Percentiles rank a stretch among this genome's conserved stretches.
Evolutionary conservation across 1,140 invertebrate species (phyloP).

Genomic region (Lethrus apterus): DNA sequence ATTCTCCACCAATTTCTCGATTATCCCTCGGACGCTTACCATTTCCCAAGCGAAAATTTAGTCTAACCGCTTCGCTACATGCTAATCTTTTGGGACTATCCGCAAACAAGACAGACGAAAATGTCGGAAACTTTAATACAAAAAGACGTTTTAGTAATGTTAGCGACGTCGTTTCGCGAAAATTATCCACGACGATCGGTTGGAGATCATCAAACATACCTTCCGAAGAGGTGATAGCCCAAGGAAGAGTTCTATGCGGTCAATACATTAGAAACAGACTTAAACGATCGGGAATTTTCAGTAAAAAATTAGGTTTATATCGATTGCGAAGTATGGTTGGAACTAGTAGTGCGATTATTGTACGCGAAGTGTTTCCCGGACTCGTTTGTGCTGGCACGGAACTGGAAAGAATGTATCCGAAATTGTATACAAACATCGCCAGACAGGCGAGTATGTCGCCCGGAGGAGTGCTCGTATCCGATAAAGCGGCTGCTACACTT

Average conservation of each 20-base stretch:
- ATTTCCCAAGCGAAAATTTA: slow-evolving; percentile 43
- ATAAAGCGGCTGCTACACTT: slow-evolving; percentile 48
- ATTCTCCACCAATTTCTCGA: slow-evolving; percentile 9
- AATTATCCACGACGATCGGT: slow-evolving; percentile 62
- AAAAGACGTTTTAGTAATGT: slow-evolving; percentile 60
- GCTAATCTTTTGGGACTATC: slow-evolving; percentile 24
- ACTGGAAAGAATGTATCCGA: slow-evolving; percentile 59
- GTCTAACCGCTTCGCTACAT: slow-evolving; percentile 46
- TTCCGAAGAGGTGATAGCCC: slow-evolving; percentile 47
- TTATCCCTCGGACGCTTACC: neutral
- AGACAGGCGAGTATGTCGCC: slow-evolving; percentile 47
- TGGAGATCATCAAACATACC: slow-evolving; percentile 52
- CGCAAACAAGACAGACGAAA: slow-evolving; percentile 9
- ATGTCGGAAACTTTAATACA: slow-evolving; percentile 7
- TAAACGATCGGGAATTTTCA: slow-evolving; percentile 56
- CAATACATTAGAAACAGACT: slow-evolving; percentile 59
- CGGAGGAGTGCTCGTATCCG: slow-evolving; percentile 46
- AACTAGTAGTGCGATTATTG: slow-evolving; percentile 39
- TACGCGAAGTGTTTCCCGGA: slow-evolving; percentile 54
- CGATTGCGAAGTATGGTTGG: slow-evolving; percentile 54
- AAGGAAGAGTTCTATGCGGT: slow-evolving; percentile 45
- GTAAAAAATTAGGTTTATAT: slow-evolving; percentile 62
- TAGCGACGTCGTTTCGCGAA: slow-evolving; percentile 59
- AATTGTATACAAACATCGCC: slow-evolving; percentile 51
- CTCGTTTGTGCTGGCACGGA: slow-evolving; percentile 51